Evolutionary conservation across 1,140 invertebrate genomes (phyloP), one percentile per base, ranked within the genome.

Genomic region (Drosophila parvula): DNA sequence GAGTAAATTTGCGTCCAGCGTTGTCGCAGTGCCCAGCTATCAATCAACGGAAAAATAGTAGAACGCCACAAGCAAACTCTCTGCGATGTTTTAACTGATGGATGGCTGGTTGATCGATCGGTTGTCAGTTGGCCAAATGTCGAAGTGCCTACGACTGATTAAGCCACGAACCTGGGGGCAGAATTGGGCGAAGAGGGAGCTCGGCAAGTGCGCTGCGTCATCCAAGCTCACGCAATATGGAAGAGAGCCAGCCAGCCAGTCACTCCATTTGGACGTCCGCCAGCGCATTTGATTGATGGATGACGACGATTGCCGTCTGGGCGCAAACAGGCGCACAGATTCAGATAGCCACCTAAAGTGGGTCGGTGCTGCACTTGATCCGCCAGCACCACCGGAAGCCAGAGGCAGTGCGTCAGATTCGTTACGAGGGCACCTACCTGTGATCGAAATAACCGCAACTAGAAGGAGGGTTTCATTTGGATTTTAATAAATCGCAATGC

Each of bases 81-180:
- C 32, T 67, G 48, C 53, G 61, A 53, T 47, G 78, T 62, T 63
- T 60, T 47, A 76, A 69, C 83, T 83, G 83, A 88, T 88, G 84
- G 84, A 89, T 88, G 79, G 47, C 64, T 89, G 82, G 86, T 88
- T 89, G 83, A 89, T 88, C 79, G 83, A 88, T 88, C 80, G 84
- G 43, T 71, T 59, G 74, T 50, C 80, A 65, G 61, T 61, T 84
- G 78, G 81, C 82, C 82, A 85, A 86, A 86, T 79, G 83, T 86
- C 67, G 67, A 63, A 57, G 62, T 56, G 74, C 73, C 79, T 82
- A 32, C 69, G 74, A 79, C 84, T 89, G 83, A 86, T 89, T 86
- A 89, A 61, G 59, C 43, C 61, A 41, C 70, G 50, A 51, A 56
- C 48, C 74, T 51, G 61, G 56, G 56, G 44, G 48, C 57, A 7